phyloP scores from a whole-genome alignment of 2,797 vertebrate genomes.

The Thripadectes ignobilis region DNA sequence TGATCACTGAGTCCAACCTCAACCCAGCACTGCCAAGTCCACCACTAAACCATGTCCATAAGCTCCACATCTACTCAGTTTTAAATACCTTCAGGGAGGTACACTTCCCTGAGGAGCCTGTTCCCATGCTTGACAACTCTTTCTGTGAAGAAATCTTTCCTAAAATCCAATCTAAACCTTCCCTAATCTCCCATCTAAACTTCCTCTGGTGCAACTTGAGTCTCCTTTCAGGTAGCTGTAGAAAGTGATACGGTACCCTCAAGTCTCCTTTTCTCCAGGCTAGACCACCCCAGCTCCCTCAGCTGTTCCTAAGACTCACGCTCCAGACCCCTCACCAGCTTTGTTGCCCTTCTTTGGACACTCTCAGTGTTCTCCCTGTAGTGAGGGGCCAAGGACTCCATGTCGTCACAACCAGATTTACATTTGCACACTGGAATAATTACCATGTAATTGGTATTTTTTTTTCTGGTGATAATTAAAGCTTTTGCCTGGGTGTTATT shows the following conservation, averaged over 20 bases:
- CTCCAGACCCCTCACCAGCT: neutral
- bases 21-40: neutral
- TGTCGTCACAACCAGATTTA: neutral
- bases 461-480: neutral
- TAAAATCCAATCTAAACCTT: neutral
- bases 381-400: neutral
- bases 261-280: neutral
- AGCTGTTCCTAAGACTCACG: neutral
- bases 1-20: neutral
- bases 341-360: neutral
- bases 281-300: neutral
- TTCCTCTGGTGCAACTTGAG: neutral
- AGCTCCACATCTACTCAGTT: neutral
- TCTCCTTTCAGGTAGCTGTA: neutral
- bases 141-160: neutral
- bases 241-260: too few species aligned
- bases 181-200: neutral
- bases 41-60: neutral
- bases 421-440: constrained; percentile 1
- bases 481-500: neutral
- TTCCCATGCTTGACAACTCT: neutral
- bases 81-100: neutral
- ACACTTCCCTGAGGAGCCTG: neutral
- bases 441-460: neutral
- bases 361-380: too few species aligned